A percentile compares a stretch with the other conserved stretches of the same genome.
phyloP scores from a whole-genome alignment of 2,888 invertebrate genomes.

The Saturnia japonica region DNA sequence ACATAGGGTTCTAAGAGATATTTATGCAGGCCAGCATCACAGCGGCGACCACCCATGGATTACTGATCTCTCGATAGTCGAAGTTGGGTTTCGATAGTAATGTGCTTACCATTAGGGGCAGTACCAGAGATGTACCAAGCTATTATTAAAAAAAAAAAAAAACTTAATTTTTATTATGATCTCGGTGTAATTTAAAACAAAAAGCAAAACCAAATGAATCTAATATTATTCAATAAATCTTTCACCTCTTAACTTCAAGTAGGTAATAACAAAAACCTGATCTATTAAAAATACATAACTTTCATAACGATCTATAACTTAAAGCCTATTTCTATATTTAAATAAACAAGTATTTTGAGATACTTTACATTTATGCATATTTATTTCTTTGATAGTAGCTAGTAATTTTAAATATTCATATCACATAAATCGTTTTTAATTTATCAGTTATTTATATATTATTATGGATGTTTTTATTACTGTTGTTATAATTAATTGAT shows the following conservation, averaged over 20 bases:
- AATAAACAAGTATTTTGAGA: not conserved
- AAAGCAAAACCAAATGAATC: not conserved
- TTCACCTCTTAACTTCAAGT: not conserved
- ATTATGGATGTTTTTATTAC: too few species aligned
- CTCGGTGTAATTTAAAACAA: not conserved
- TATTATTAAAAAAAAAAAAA: too few species aligned
- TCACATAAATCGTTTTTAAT: not conserved
- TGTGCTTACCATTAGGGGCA: too few species aligned
- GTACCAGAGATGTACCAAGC: too few species aligned
- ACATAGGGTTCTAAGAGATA: too few species aligned
- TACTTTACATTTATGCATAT: not conserved
- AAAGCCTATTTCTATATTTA: not conserved
- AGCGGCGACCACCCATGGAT: too few species aligned
- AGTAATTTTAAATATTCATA: not conserved
- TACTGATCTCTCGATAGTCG: too few species aligned
- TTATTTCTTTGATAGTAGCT: not conserved
- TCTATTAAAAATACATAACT: not conserved
- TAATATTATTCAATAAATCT: not conserved
- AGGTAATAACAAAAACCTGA: not conserved
- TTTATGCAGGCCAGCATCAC: too few species aligned
- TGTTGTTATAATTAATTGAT: too few species aligned
- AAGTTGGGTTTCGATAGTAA: too few species aligned
- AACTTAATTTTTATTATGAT: too few species aligned
- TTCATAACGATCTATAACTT: not conserved
- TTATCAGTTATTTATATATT: not conserved